Base-by-base conservation (phyloP, 2,113 vertebrate genomes). In the Marmota monax region DNA sequence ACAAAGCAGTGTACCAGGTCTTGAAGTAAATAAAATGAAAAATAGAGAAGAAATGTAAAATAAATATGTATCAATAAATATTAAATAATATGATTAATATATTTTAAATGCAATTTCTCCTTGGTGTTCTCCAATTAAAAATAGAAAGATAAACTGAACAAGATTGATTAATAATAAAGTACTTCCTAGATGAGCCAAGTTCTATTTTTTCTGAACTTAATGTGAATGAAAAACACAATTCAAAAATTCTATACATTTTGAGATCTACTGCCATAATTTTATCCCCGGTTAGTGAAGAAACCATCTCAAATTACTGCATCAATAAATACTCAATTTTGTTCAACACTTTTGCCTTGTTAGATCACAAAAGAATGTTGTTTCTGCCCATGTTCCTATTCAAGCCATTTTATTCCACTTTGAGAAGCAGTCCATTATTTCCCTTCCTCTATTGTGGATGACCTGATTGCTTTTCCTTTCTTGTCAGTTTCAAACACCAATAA, bases 401-500 rank as follows among this genome's bases (percentile, higher is more conserved):
- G 34, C 17, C 27, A 83, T 69, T n/a, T 84, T 90, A 42, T 20
- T 78, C 16, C 22, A 70, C n/a, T 89, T 74, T 56, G 17, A 70
- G 74, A 86, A 27, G 8, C 7, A 80, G 51, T 8, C 37, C 25
- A 20, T 83, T 67, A 78, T 91, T 82, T 88, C 10, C 6, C 13
- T 13, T 83, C 23, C 22, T 29, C 11, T 88, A 13, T 17, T 82
- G 23, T 45, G 32, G 29, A 12, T 51, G 34, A 63, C 34, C 23
- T 77, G 56, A 86, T 22, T 87, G 32, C 25, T 92, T 85, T 92
- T 80, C 22, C 3, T 83, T 92, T 92, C 34, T 23, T n/a, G 3
- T 73, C 29, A 89, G 83, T 92, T 94, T 77, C 70, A 94, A 94
- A 65, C 1, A 91, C 18, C 48, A 83, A 69, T 53, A 84, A 25